Evolutionary conservation across 2,888 invertebrate species (phyloP), one percentile per base, ranked within the genome.

Genomic region (Diplazon laetatorius): DNA sequence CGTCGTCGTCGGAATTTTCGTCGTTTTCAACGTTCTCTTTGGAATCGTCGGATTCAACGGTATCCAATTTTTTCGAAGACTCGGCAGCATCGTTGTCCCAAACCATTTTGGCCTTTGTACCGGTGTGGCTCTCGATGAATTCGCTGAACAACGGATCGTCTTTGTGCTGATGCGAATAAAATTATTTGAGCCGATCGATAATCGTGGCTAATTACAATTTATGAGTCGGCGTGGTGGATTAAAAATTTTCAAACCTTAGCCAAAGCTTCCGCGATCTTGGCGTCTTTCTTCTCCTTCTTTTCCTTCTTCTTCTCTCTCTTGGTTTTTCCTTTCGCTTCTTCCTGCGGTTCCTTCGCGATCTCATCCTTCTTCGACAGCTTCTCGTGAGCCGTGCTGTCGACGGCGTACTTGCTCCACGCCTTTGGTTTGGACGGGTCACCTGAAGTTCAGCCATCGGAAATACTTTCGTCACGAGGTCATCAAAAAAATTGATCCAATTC

Each of bases 371-470:
- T 87, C 90, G 84, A 93, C 92, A 22, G 92, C 85, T 93, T 93
- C 84, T 93, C 93, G 85, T 93, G 94, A 4, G 94, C 93, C 74
- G 94, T 93, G 89, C 95, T 96, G 76, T 97, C 97, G 42, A 93
- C 90, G 0, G 97, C 94, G 92, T 98, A 95, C 92, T 97, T 98
- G 90, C 98, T 98, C 98, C 98, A 98, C 0, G 98, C 94, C 91
- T 96, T 94, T 0, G 97, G 97, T 90, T 98, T 98, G 65, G 93
- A 93, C 48, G 93, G 88, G 87, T 94, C 94, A 44, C 93, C 93
- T 92, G 75, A 80, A 70, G 76, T 46, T 12, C 50, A 63, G 66
- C 39, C 4, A 9, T 16, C 22, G 9, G 66, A 60, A n/a, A n/a
- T n/a, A n/a, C n/a, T n/a, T n/a, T n/a, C n/a, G n/a, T n/a, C n/a